Evolutionary conservation across 2,888 invertebrate species (phyloP).

Genomic region (Scaptomyza tumidula): DNA sequence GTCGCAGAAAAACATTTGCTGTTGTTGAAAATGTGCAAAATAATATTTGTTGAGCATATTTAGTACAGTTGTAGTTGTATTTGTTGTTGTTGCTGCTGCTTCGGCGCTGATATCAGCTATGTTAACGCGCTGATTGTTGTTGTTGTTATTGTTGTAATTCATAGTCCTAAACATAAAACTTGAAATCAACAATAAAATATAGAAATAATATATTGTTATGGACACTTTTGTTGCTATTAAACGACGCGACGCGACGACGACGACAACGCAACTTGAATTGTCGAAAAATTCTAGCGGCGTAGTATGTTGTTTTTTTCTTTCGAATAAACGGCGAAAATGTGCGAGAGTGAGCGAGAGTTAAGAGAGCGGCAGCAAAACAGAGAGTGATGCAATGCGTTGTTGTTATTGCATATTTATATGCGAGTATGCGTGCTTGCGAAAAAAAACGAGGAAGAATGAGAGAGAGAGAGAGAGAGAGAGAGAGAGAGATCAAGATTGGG

Average conservation of each 20-base stretch:
- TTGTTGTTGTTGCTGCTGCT: conserved; percentile 28
- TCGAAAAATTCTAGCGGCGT: conserved; percentile 79
- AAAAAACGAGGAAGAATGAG: neutral
- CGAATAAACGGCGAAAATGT: neutral
- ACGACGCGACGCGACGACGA: conserved; percentile 44
- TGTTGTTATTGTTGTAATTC: conserved; percentile 32
- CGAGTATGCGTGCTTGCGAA: neutral
- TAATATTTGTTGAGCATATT: conserved; percentile 23
- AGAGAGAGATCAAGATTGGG: neutral
- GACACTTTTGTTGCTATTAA: conserved; percentile 25
- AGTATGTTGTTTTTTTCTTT: conserved; percentile 49
- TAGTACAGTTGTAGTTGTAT: conserved; percentile 43
- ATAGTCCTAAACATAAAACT: conserved; percentile 9
- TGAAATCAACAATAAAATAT: conserved; percentile 13
- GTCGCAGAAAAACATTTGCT: conserved; percentile 1
- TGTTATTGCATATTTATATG: conserved; percentile 12
- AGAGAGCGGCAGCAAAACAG: conserved; percentile 13
- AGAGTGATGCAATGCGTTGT: conserved; percentile 21
- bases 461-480: neutral
- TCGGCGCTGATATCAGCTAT: conserved; percentile 17
- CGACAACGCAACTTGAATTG: conserved; percentile 64
- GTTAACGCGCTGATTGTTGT: conserved; percentile 15
- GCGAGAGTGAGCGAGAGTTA: neutral
- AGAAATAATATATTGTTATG: neutral
- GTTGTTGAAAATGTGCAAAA: conserved; percentile 3